Base-by-base conservation (phyloP, 2,797 vertebrate genomes). In the Crocidura indochinensis region DNA sequence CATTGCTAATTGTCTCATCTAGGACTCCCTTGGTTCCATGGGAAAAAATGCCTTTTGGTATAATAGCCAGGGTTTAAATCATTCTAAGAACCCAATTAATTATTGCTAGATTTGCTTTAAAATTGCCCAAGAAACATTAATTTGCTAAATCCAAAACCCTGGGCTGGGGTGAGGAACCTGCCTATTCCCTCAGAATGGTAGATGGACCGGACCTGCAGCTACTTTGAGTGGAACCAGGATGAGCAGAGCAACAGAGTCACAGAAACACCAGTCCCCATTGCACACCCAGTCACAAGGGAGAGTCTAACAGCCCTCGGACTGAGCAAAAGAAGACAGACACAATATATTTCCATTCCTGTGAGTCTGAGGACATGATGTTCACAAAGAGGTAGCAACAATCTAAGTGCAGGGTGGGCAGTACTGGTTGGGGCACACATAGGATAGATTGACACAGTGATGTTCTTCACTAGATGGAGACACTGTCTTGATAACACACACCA, bases 1-100 rank as follows among this genome's bases (percentile, higher is more conserved):
- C 47, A 44, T 87, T 79, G 56, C 74, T 92, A 84, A 94, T 84
- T 83, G 51, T 91, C 67, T 91, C 93, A 44, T 90, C 87, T 85
- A 9, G 22, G 82, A 62, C 69, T 88, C 72, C 68, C 8, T 31
- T 62, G 10, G n/a, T 67, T 95, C 60, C 67, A 12, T 26, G 38
- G 8, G 64, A 92, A 74, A 91, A 17, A 24, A 24, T 75, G 53
- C 27, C 47, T 86, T 93, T 90, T 29, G 7, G 44, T 44, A 10
- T 68, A 44, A 76, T 68, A 87, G 51, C 60, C 19, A 22, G 65
- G 38, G 49, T 62, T 84, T 75, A 91, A 92, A 47, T 74, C 60
- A 86, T 83, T 47, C 0, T 77, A 88, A 91, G 76, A 94, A 74
- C 27, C n/a, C 7, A 8, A n/a, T 60, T 0, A 8, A n/a, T 60